A percentile compares a stretch with the other conserved stretches of the same genome.
phyloP scores from a whole-genome alignment of 2,797 vertebrate genomes.

The Rhodeus uyekii region DNA sequence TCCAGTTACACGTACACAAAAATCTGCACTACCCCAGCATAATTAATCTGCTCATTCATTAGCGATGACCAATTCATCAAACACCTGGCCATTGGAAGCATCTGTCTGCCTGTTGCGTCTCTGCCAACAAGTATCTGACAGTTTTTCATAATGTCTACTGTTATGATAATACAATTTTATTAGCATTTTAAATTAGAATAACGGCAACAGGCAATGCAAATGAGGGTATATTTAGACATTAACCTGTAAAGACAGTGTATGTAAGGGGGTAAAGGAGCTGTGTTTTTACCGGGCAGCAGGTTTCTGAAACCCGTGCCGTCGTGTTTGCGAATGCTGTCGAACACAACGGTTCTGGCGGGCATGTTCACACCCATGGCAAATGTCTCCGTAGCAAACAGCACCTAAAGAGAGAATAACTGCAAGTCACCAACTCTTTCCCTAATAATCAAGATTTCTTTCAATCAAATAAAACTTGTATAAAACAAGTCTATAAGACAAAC shows the following conservation, averaged over 20 bases:
- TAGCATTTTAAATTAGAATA: not conserved
- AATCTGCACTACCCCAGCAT: conserved; percentile 27
- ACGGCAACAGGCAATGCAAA: not conserved
- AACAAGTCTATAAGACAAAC: conserved; percentile 62
- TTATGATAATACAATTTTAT: conserved; percentile 9
- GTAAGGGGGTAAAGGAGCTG: not conserved
- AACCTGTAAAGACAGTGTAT: not conserved
- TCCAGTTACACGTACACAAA: conserved; percentile 27
- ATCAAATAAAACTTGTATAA: not conserved
- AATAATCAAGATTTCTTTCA: not conserved
- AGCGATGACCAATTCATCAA: conserved; percentile 19
- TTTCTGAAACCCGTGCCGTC: conserved; percentile 89
- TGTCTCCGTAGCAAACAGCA: conserved; percentile 92
- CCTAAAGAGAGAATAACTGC: conserved; percentile 65
- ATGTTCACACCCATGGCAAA: conserved; percentile 97
- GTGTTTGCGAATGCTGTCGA: conserved; percentile 91
- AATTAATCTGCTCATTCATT: conserved; percentile 26
- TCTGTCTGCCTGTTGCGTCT: not conserved
- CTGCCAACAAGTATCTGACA: conserved; percentile 17
- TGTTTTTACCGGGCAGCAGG: conserved; percentile 83
- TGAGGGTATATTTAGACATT: not conserved
- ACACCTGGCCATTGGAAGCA: conserved; percentile 39
- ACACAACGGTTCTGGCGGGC: conserved; percentile 92
- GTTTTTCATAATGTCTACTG: not conserved
- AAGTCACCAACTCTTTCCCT: not conserved